Percentiles rank a stretch among this genome's conserved stretches.
phyloP scores from a whole-genome alignment of 2,113 vertebrate genomes.

The Colistium nudipinnis region DNA sequence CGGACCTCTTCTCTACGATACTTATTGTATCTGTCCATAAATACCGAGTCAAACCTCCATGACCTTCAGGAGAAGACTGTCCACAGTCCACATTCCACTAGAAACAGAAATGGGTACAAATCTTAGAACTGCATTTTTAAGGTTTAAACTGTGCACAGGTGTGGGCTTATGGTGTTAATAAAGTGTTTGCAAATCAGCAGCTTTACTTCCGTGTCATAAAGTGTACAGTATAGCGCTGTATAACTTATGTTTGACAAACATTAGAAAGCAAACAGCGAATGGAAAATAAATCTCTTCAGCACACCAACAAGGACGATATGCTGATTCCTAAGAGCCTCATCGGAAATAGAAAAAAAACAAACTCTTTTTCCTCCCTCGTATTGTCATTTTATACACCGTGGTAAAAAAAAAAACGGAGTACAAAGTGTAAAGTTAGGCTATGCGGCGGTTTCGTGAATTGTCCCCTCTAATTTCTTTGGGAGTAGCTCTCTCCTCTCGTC shows the following conservation, averaged over 20 bases:
- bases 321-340: constrained; percentile 90
- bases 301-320: constrained; percentile 89
- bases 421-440: constrained; percentile 91
- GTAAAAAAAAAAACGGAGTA: constrained; percentile 94
- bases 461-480: constrained; percentile 99
- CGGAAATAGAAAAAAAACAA: constrained; percentile 91
- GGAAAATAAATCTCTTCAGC: constrained; percentile 86
- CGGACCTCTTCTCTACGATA: constrained; percentile 12
- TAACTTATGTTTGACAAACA: constrained; percentile 80
- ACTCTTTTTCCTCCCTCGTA: constrained; percentile 74
- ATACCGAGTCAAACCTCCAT: constrained; percentile 32
- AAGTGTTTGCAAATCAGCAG: constrained; percentile 90
- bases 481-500: constrained; percentile 99
- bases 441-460: constrained; percentile 98
- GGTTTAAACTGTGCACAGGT: constrained; percentile 68
- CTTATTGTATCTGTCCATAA: constrained; percentile 43
- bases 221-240: constrained; percentile 87
- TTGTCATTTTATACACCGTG: constrained; percentile 92
- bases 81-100: constrained; percentile 41
- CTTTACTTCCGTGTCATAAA: constrained; percentile 85
- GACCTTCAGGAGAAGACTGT: constrained; percentile 23
- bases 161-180: constrained; percentile 78
- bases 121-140: constrained; percentile 60
- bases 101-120: constrained; percentile 62
- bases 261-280: constrained; percentile 90